These are phyloP conservation scores for Amazonetta brasiliensis DNA, from an alignment of 2,797 vertebrate species.

Conservation along the genomic window DNA sequence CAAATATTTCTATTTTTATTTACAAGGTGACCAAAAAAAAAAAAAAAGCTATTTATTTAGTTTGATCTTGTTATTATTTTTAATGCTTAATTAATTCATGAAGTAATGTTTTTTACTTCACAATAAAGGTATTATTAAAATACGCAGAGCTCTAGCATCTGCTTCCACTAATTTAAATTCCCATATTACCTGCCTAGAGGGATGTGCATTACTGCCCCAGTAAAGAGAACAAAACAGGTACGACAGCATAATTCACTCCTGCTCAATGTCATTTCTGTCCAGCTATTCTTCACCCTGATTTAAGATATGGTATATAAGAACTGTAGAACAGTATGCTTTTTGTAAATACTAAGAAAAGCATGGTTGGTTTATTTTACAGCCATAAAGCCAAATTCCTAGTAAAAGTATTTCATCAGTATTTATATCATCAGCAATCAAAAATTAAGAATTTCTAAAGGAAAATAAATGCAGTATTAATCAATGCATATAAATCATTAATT, in stretches of 20 bases:
- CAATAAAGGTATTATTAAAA: not conserved
- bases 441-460: not conserved
- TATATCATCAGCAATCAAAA: not conserved
- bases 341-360: not conserved
- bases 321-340: not conserved
- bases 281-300: not conserved
- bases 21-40: not conserved
- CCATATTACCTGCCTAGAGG: not conserved
- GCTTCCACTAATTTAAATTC: conserved; percentile 34
- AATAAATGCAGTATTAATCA: not conserved
- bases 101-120: not conserved
- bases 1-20: not conserved
- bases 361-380: not conserved
- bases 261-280: not conserved
- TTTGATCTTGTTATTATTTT: not conserved
- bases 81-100: not conserved
- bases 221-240: conserved; percentile 10
- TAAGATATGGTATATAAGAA: not conserved
- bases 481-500: not conserved
- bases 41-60: not conserved
- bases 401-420: not conserved
- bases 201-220: not conserved
- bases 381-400: not conserved
- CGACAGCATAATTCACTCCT: not conserved
- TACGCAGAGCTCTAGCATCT: conserved; percentile 21